Evolutionary conservation across 1,140 invertebrate species (phyloP), one percentile per base, ranked within the genome.

Genomic region (Megathymus violae): DNA sequence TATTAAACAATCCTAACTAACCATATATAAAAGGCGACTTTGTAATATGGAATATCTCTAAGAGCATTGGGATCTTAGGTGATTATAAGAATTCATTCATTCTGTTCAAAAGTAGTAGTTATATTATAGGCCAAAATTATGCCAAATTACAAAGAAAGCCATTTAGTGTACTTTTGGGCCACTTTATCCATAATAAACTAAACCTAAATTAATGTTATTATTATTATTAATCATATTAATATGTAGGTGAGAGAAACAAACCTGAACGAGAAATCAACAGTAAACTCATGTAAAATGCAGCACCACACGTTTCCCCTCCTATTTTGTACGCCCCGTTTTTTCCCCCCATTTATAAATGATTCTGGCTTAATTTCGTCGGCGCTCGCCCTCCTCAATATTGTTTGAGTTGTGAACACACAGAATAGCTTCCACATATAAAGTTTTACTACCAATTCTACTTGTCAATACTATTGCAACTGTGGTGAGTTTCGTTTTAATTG

Each of bases 301-400:
- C 50, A 62, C 34, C 63, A 47, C 70, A 74, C 78, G 78, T 78
- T 76, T 61, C 76, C 76, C 74, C 67, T 58, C 65, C 74, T 70
- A 52, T 74, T 65, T 69, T 67, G 34, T 41, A 47, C 69, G 34
- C 66, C 72, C 76, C 65, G 60, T 43, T 67, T 72, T 70, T 64
- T 73, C 69, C 77, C 74, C 78, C 82, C 69, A 78, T 80, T 85
- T 87, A 87, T 87, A 89, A 89, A 89, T 89, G 86, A 87, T 85
- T 87, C 84, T 66, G 74, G 76, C 78, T 86, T 81, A 85, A 87
- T 87, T 83, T 81, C 79, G 64, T 70, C 69, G 60, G 69, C 68
- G 66, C 72, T 67, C 74, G 67, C 72, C 59, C 73, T 41, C 51
- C 50, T 63, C 73, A 59, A 84, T 84, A 86, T 80, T 87, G 79